These are phyloP conservation scores for Geococcyx californianus DNA, from an alignment of 2,113 vertebrate species.

Conservation along the genomic window DNA sequence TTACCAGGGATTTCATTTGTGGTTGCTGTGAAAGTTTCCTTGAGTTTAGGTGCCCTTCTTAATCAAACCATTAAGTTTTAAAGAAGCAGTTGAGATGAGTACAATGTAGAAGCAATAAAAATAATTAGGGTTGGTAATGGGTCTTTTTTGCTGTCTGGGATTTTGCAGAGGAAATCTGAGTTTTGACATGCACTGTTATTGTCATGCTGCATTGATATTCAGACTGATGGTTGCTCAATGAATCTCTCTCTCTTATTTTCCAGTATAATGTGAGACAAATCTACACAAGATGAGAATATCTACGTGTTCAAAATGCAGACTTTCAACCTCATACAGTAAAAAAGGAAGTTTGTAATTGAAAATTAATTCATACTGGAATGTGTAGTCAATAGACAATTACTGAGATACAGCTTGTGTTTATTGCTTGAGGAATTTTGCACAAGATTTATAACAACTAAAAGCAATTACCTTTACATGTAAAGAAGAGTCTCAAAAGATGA, in stretches of 20 bases:
- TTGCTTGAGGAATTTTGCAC: constrained; percentile 59
- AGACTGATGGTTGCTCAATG: constrained; percentile 8
- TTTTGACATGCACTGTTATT: constrained; percentile 5
- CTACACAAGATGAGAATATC: constrained; percentile 27
- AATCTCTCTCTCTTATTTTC: neutral
- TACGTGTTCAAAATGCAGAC: constrained; percentile 47
- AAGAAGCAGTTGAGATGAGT: neutral
- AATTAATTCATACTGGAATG: constrained; percentile 70
- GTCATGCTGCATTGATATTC: constrained; percentile 44
- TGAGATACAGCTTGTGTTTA: constrained; percentile 64
- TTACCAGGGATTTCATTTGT: neutral
- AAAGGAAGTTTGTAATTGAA: constrained; percentile 60
- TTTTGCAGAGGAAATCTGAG: constrained; percentile 18
- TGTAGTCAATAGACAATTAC: constrained; percentile 72
- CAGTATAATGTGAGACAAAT: constrained; percentile 30
- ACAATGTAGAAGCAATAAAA: constrained; percentile 7
- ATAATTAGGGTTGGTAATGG: neutral
- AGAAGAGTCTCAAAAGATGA: constrained; percentile 50
- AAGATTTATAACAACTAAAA: constrained; percentile 62
- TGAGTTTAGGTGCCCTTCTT: neutral
- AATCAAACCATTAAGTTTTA: constrained; percentile 26
- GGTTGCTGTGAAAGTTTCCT: neutral
- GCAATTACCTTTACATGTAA: constrained; percentile 65
- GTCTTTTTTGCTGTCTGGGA: constrained; percentile 13
- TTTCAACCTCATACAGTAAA: constrained; percentile 24